Evolutionary conservation across 2,113 vertebrate genomes (phyloP), one percentile per base, ranked within the genome.

Genomic region (Otus sunia): DNA sequence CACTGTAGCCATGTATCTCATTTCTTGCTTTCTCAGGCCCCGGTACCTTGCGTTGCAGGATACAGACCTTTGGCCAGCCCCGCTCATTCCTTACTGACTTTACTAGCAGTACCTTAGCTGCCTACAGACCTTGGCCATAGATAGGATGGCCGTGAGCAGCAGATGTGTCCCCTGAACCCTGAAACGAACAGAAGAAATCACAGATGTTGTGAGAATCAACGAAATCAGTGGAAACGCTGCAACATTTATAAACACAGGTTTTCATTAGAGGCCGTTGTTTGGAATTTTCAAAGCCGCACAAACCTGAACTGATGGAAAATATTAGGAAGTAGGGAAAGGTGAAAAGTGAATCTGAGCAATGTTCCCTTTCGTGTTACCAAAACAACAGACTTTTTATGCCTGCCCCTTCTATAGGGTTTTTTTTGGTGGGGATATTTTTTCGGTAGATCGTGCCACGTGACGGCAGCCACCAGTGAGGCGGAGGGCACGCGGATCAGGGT

Each of bases 401-500:
- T 32, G 15, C 5, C 16, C 5, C 29, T 41, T 32, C 39, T 41
- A 5, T 0, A 36, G 7, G 41, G 0, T 0, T 8, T 13, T 32
- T 76, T 86, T 34, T 29, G 7, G 10, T 3, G 20, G 47, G 26
- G 17, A 34, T 41, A 39, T 41, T 50, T 77, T 50, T 72, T 41
- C 2, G 2, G 47, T 39, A 34, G n/a, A 5, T 36, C 2, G 1
- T 45, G 56, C 13, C 58, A 12, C 20, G 17, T 3, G 23, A 37
- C 3, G 1, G 30, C 41, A 75, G 66, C 21, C 52, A 27, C 9
- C 3, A 3, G n/a, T 19, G 52, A 34, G 1, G 1, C 3, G 3
- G 34, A 13, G 10, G 41, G 32, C 58, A 53, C 0, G 0, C 1
- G 18, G 19, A 5, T 10, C 30, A 0, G 0, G 17, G 32, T 12